These are phyloP conservation scores for Macroteleia sp. DNA, from an alignment of 2,888 invertebrate species.

Conservation along the genomic window DNA sequence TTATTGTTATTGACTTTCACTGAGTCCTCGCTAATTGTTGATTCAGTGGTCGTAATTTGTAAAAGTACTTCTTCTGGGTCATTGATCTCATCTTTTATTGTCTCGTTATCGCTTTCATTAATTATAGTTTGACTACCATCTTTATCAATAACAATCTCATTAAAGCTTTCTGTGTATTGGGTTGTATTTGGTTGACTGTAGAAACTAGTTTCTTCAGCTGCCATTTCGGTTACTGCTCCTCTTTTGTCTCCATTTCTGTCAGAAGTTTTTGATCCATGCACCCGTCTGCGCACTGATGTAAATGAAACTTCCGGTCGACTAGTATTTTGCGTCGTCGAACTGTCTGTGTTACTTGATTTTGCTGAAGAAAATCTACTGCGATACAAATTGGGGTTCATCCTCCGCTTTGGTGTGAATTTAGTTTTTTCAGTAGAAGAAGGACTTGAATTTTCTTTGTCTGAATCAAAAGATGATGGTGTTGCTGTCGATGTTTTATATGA, in stretches of 20 bases:
- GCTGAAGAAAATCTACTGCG: slow-evolving; percentile 72
- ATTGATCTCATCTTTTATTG: slow-evolving; percentile 1
- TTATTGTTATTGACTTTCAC: slow-evolving; percentile 24
- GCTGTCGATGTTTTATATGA: slow-evolving; percentile 74
- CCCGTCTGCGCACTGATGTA: slow-evolving; percentile 73
- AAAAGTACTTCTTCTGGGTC: slow-evolving; percentile 15
- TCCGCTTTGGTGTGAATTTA: slow-evolving; percentile 76
- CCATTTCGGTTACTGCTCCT: slow-evolving; percentile 85
- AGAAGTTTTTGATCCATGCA: slow-evolving; percentile 69
- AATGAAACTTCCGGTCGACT: slow-evolving; percentile 76
- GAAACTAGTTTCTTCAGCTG: slow-evolving; percentile 85
- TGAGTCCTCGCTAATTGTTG: slow-evolving; percentile 46
- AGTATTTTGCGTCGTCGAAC: slow-evolving; percentile 67
- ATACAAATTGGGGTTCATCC: slow-evolving; percentile 73
- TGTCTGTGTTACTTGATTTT: slow-evolving; percentile 40
- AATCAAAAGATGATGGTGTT: slow-evolving; percentile 54
- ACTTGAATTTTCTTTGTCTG: slow-evolving; percentile 32
- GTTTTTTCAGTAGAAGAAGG: slow-evolving; percentile 72
- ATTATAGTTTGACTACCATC: slow-evolving; percentile 31
- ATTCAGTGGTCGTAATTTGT: slow-evolving; percentile 24
- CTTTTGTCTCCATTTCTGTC: slow-evolving; percentile 71
- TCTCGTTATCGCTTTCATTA: slow-evolving; percentile 33
- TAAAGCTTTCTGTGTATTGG: slow-evolving; percentile 59
- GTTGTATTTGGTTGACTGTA: slow-evolving; percentile 75
- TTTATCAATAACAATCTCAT: slow-evolving; percentile 61